Percentiles rank a stretch among this genome's conserved stretches.
These are phyloP conservation scores for Bombus polaris DNA, from an alignment of 1,140 invertebrate species.

Conservation along the genomic window DNA sequence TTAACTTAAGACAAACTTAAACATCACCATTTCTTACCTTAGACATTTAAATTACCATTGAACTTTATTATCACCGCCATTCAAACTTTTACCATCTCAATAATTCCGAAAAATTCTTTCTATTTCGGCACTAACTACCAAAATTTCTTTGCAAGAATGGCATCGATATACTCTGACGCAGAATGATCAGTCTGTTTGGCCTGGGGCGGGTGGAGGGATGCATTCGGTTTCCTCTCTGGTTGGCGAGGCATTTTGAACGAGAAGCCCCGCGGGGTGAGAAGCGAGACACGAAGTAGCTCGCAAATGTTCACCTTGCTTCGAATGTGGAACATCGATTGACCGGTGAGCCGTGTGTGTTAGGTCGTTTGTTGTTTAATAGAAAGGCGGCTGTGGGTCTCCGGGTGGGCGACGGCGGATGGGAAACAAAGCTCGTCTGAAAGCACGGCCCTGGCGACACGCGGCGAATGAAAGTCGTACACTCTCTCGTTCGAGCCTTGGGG, in stretches of 20 bases:
- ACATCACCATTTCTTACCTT: too few relatives aligned
- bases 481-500: not conserved
- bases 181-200: not conserved
- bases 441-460: slow-evolving; percentile 1
- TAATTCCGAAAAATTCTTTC: too few relatives aligned
- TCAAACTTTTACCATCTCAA: too few relatives aligned
- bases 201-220: not conserved
- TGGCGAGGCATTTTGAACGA: not conserved
- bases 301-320: slow-evolving; percentile 50
- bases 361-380: slow-evolving; percentile 60
- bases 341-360: slow-evolving; percentile 48
- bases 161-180: not conserved
- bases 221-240: not conserved
- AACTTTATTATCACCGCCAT: too few relatives aligned
- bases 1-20: too few relatives aligned
- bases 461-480: slow-evolving; percentile 20
- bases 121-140: not conserved
- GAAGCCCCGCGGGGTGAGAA: slow-evolving; percentile 15
- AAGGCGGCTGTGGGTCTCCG: slow-evolving; percentile 21
- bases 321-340: slow-evolving; percentile 63
- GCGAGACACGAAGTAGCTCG: slow-evolving; percentile 8
- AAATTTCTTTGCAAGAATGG: not conserved
- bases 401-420: not conserved
- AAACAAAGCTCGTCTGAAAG: slow-evolving; percentile 45
- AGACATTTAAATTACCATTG: too few relatives aligned